phyloP scores from a whole-genome alignment of 1,140 invertebrate species.

The Hypothenemus hampei region DNA sequence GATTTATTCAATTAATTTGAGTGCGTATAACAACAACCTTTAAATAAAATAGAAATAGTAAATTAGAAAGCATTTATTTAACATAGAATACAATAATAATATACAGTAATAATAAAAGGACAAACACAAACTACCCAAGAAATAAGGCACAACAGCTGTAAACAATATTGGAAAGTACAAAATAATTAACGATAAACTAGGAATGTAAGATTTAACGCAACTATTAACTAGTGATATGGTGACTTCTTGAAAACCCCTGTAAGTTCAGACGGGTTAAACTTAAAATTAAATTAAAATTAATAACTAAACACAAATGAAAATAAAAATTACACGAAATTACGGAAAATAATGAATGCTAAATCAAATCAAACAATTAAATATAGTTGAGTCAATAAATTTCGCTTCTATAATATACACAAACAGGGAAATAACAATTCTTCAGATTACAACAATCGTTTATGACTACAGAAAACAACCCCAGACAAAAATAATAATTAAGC shows the following conservation, averaged over 20 bases:
- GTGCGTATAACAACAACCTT: no score
- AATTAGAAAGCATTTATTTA: no score
- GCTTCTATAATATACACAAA: not conserved
- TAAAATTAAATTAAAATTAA: conserved; percentile 6
- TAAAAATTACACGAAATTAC: no score
- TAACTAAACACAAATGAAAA: not conserved
- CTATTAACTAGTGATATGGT: conserved; percentile 39
- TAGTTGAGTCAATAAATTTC: not conserved
- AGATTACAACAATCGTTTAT: not conserved
- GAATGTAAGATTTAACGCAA: conserved; percentile 2
- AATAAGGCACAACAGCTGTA: conserved; percentile 33
- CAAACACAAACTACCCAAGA: not conserved
- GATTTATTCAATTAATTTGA: no score
- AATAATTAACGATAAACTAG: conserved; percentile 3
- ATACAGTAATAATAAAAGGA: not conserved
- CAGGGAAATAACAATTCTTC: not conserved
- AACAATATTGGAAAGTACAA: conserved; percentile 23
- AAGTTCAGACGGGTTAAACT: conserved; percentile 8
- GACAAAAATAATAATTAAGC: conserved; percentile 24
- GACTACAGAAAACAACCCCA: not conserved
- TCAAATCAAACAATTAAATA: no score
- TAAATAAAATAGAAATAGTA: no score
- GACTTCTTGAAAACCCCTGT: conserved; percentile 39
- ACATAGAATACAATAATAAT: no score
- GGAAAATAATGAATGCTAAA: no score